Base-by-base conservation (phyloP, 92 coral and sea anemone species). In the Porites lobata region DNA sequence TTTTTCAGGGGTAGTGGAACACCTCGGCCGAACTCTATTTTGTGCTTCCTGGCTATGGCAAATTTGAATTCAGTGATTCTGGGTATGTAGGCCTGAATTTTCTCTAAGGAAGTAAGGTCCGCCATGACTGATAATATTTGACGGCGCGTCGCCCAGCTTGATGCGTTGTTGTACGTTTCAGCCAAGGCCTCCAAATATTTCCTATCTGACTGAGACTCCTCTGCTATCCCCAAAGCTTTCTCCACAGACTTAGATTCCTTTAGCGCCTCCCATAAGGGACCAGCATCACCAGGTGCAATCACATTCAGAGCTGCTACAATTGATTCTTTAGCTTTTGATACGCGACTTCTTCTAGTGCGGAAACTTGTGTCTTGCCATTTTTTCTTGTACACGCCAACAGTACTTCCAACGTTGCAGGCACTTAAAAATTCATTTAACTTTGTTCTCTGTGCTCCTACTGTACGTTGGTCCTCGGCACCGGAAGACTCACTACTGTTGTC, bases 231-330 rank as follows among this genome's bases (percentile, higher is more conserved):
- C 20, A 75, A 26, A 14, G 61, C 62, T 47, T 75, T 75, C 15
- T 75, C 79, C 7, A 75, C 79, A 3, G 21, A 52, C 22, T 69
- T 24, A 8, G 74, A 69, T 10, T 12, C 74, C 15, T 69, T 69
- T 17, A 74, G 15, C 50, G 78, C 78, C 7, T 74, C 78, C 82
- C 82, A 78, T 54, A 75, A 59, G 1, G 29, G 52, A 19, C 75
- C 85, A 3, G 84, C 80, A 50, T 76, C 89, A 9, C 85, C 82
- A 52, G 93, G 93, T n/a, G 93, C 72, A 66, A 90, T 90, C 24
- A 90, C 90, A 58, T 90, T 85, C 26, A 90, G 75, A 4, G 80
- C 90, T 1, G 90, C 90, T 43, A 90, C 93, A 52, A 90, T 85
- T 38, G 65, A 53, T 58, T 73, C 68, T 65, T 58, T 78, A 3